A percentile compares a stretch with the other conserved stretches of the same genome.
These are phyloP conservation scores for Pogona vitticeps DNA, from an alignment of 2,113 vertebrate species.

Conservation along the genomic window DNA sequence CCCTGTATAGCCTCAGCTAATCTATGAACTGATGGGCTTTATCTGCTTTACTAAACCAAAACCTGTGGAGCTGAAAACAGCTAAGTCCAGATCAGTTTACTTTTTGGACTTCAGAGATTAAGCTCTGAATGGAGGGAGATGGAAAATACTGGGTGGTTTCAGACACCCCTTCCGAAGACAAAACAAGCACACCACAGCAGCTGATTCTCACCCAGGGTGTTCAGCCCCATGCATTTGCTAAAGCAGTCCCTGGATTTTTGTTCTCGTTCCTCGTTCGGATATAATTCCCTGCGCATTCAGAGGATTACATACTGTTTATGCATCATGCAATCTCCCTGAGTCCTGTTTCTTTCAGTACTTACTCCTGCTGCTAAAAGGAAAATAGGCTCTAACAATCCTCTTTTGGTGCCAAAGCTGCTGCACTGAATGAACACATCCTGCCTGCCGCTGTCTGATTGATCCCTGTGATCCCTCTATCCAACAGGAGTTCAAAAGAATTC, in stretches of 20 bases:
- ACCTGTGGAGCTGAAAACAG: constrained; percentile 31
- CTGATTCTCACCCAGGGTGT: constrained; percentile 25
- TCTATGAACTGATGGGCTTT: constrained; percentile 43
- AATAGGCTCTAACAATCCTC: constrained; percentile 77
- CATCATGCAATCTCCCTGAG: constrained; percentile 66
- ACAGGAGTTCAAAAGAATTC: constrained; percentile 73
- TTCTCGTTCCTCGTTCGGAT: constrained; percentile 46
- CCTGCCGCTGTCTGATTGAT: constrained; percentile 74
- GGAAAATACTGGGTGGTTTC: neutral
- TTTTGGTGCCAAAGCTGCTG: constrained; percentile 74
- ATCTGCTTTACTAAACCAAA: constrained; percentile 46
- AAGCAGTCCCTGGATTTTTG: constrained; percentile 54
- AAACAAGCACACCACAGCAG: neutral
- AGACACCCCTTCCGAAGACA: constrained; percentile 36
- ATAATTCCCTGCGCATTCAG: constrained; percentile 71
- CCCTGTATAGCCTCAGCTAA: constrained; percentile 32
- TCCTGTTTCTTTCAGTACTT: constrained; percentile 75
- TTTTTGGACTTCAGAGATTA: constrained; percentile 35
- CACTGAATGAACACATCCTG: constrained; percentile 75
- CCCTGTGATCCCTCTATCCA: constrained; percentile 71
- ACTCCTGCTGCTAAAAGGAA: constrained; percentile 79
- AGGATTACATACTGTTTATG: constrained; percentile 79
- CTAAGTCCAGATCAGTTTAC: constrained; percentile 26
- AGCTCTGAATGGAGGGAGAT: constrained; percentile 19
- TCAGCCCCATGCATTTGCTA: constrained; percentile 34